Conservation (phyloP, 2,113 vertebrate genomes). For the Hippocampus guttulatus region DNA sequence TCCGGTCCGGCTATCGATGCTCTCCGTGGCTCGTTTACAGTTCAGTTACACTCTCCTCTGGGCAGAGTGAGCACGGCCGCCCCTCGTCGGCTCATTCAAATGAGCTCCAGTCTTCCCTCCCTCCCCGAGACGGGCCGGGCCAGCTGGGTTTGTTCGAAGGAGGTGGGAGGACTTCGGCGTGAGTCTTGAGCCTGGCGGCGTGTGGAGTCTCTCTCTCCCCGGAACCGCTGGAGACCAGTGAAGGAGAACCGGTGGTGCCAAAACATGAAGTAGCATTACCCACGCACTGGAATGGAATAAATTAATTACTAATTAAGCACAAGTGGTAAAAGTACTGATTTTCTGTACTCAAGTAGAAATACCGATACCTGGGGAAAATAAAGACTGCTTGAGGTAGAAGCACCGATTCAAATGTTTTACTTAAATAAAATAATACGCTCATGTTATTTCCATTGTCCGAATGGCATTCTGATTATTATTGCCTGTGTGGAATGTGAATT, state of each 20-base stretch:
- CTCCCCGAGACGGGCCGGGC: neutral
- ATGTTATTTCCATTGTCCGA: too few species aligned
- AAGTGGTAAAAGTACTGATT: neutral
- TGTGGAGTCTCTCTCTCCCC: slow-evolving; percentile 66
- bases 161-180: slow-evolving; percentile 33
- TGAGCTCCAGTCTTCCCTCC: neutral
- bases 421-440: too few species aligned
- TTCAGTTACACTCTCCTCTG: neutral
- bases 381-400: too few species aligned
- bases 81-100: slow-evolving; percentile 7
- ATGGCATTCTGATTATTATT: too few species aligned
- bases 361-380: too few species aligned
- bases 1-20: neutral
- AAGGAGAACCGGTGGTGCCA: slow-evolving; percentile 45
- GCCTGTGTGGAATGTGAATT: too few species aligned
- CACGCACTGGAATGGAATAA: slow-evolving; percentile 68
- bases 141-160: slow-evolving; percentile 8
- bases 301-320: slow-evolving; percentile 52
- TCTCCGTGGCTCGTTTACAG: neutral
- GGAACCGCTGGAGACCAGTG: slow-evolving; percentile 44
- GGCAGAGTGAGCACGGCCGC: neutral
- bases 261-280: slow-evolving; percentile 71
- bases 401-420: too few species aligned
- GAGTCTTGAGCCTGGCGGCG: slow-evolving; percentile 51
- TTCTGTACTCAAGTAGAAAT: too few species aligned